Base-by-base conservation (phyloP, 2,113 vertebrate genomes). In the Sceloporus undulatus region DNA sequence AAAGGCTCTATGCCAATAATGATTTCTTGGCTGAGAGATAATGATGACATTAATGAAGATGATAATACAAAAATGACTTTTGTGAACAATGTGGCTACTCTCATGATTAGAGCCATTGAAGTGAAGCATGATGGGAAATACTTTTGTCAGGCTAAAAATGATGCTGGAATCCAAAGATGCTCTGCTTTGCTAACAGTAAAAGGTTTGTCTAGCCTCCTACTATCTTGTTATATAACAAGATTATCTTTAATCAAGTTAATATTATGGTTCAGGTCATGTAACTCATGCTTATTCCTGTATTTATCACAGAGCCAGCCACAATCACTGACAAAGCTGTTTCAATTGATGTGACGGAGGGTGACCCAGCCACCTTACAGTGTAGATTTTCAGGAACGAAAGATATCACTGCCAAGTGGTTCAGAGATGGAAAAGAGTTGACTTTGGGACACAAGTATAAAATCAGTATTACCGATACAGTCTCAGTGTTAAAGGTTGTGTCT, bases 311-410 rank as follows among this genome's bases (percentile, higher is more conserved):
- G 95, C 98, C 99, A 88, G 99, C 99, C 91, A 98, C 97, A 86
- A 96, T 99, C 52, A 97, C 96, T 11, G 99, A 99, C 89, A 98
- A 98, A 91, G 97, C 98, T 0, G 98, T 98, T 91, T 99, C 99
- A 48, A 97, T 99, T 95, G 99, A 98, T 96, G 99, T 99, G 90
- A 99, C 99, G 78, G 98, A 98, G 92, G 98, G 99, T 80, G 99
- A 99, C 93, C 98, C 98, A 83, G 98, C 98, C 91, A 99, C 97
- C 16, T 95, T 99, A 93, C 98, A 98, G 92, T 98, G 97, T 94
- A 97, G 98, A 95, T 99, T 99, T 97, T 98, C 97, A 2, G 99
- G 99, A 95, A 99, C 98, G 2, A 99, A 98, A 94, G 97, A 97
- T 10, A 97, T 99, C 85, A 98, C 95, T 93, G 97, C 96, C 88